Evolutionary conservation across 1,140 invertebrate species (phyloP).

Genomic region (Anagrus nilaparvatae): DNA sequence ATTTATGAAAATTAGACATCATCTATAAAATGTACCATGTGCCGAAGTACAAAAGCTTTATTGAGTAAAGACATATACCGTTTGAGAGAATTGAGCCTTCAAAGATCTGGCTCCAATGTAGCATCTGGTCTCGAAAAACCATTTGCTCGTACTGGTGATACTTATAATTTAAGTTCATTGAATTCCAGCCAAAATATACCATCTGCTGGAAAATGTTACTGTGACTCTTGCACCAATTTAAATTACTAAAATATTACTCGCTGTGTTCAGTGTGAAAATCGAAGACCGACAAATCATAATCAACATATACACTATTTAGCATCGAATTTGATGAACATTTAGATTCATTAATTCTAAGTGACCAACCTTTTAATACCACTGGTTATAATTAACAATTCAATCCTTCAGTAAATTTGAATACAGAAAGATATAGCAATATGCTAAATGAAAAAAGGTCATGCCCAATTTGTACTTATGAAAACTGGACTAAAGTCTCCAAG

Average conservation of each 20-base stretch:
- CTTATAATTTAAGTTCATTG: constrained; percentile 30
- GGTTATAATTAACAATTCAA: constrained; percentile 29
- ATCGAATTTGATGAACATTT: constrained; percentile 53
- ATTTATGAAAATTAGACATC: constrained; percentile 90
- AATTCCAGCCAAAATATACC: constrained; percentile 38
- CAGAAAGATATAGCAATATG: constrained; percentile 16
- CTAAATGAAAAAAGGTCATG: constrained; percentile 51
- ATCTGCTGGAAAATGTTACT: constrained; percentile 60
- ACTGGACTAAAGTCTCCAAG: constrained; percentile 80
- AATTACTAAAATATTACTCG: constrained; percentile 61
- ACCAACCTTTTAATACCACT: constrained; percentile 31
- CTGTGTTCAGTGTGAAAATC: constrained; percentile 60
- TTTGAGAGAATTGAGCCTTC: constrained; percentile 39
- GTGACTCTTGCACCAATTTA: constrained; percentile 65
- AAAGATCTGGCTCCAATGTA: constrained; percentile 33
- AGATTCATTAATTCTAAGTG: constrained; percentile 44
- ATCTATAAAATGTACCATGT: constrained; percentile 82
- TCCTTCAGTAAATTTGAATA: too few relatives aligned
- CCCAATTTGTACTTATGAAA: constrained; percentile 82
- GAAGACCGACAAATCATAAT: too few relatives aligned
- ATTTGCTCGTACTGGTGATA: constrained; percentile 30
- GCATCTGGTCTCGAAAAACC: constrained; percentile 36
- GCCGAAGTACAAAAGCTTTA: constrained; percentile 64
- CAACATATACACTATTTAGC: constrained; percentile 37
- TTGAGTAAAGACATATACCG: constrained; percentile 72